Conservation (phyloP, 2,113 vertebrate genomes). For the Gulo gulo region DNA sequence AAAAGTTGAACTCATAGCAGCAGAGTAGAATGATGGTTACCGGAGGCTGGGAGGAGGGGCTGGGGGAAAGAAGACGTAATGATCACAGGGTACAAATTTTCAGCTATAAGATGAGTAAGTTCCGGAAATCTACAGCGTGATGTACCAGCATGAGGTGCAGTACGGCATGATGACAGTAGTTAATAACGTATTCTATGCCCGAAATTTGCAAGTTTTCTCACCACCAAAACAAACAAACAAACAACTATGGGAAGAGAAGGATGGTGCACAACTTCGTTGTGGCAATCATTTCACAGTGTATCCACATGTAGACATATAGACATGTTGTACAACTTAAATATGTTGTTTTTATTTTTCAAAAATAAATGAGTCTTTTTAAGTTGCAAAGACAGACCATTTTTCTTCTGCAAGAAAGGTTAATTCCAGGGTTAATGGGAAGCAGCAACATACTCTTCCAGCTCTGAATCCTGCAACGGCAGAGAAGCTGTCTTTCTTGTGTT, state of each 20-base stretch:
- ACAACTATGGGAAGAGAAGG: background rate
- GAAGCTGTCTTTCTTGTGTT: background rate
- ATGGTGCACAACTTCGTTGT: background rate
- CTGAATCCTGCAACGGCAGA: background rate
- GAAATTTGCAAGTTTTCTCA: background rate
- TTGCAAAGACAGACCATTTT: background rate
- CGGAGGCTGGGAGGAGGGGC: background rate
- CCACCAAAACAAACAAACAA: background rate
- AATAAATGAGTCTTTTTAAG: background rate
- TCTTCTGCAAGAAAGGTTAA: background rate
- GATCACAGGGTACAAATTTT: background rate
- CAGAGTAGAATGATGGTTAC: background rate
- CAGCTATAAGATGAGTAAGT: background rate
- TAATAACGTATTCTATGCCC: background rate
- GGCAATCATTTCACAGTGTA: background rate
- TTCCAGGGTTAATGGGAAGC: background rate
- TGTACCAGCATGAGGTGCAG: too few species aligned
- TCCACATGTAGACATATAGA: background rate
- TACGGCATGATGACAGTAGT: background rate
- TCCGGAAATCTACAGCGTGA: background rate
- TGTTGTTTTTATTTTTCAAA: background rate
- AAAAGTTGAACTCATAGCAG: background rate
- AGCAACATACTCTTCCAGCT: background rate
- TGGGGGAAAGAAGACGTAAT: background rate
- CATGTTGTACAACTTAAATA: background rate